phyloP scores from a whole-genome alignment of 2,113 vertebrate species.

The Illadopsis cleaveri region DNA sequence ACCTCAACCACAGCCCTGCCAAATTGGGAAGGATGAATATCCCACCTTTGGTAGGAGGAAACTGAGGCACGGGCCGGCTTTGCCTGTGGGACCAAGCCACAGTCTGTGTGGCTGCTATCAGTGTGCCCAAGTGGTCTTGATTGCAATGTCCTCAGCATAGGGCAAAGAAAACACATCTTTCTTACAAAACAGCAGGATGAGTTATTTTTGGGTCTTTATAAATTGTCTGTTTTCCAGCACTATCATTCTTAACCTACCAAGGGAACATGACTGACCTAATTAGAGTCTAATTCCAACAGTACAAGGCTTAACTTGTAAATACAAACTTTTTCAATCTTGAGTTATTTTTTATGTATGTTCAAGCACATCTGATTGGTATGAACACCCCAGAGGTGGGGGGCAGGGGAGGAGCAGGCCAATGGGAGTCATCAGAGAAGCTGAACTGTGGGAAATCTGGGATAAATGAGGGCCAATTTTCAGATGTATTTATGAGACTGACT shows the following conservation, averaged over 20 bases:
- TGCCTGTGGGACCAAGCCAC: background rate
- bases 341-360: background rate
- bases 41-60: background rate
- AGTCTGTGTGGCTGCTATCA: background rate
- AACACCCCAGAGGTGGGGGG: background rate
- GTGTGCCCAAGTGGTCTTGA: background rate
- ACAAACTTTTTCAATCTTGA: background rate
- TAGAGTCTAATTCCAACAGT: slow-evolving; percentile 19
- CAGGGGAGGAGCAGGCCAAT: background rate
- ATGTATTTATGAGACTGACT: background rate
- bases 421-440: background rate
- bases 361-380: background rate
- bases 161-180: background rate
- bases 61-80: background rate
- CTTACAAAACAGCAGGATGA: background rate
- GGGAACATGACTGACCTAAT: slow-evolving; percentile 58
- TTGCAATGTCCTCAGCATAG: background rate
- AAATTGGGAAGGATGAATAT: background rate
- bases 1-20: background rate
- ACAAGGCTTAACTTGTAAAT: background rate
- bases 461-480: background rate
- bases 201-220: slow-evolving; percentile 35
- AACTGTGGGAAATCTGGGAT: background rate
- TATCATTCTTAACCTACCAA: slow-evolving; percentile 38
- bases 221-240: slow-evolving; percentile 36